Percentiles rank a stretch among this genome's conserved stretches.
phyloP scores from a whole-genome alignment of 2,888 invertebrate genomes.

The Hirtodrosophila alboralis region DNA sequence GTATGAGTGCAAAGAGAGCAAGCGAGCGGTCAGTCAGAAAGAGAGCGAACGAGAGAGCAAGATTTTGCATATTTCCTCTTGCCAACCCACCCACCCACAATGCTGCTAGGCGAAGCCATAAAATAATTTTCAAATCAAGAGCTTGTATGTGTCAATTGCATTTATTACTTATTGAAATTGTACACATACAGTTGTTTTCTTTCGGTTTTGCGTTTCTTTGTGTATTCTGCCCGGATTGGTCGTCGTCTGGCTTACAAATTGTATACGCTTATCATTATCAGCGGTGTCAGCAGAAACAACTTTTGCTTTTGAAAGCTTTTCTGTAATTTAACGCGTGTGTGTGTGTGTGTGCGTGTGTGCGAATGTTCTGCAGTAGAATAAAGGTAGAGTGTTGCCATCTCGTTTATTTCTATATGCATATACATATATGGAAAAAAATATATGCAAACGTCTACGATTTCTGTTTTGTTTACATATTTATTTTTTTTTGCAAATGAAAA shows the following conservation, averaged over 20 bases:
- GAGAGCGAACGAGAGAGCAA: constrained; percentile 29
- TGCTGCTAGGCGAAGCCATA: constrained; percentile 48
- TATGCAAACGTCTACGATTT: neutral
- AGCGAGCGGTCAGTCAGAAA: constrained; percentile 34
- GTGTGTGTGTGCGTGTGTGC: constrained; percentile 12
- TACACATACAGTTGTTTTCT: neutral
- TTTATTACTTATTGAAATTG: constrained; percentile 27
- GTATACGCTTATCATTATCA: constrained; percentile 54
- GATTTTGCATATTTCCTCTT: constrained; percentile 44
- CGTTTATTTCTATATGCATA: constrained; percentile 30
- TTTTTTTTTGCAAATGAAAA: constrained; percentile 2
- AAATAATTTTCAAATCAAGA: constrained; percentile 35
- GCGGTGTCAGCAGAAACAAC: constrained; percentile 56
- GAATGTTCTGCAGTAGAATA: constrained; percentile 28
- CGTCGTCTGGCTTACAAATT: constrained; percentile 28
- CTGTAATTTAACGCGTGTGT: constrained; percentile 9
- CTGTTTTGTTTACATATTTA: neutral
- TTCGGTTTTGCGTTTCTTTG: constrained; percentile 19
- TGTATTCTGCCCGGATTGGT: constrained; percentile 4
- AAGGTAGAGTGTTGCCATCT: constrained; percentile 52
- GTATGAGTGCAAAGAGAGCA: constrained; percentile 54
- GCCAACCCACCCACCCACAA: constrained; percentile 29
- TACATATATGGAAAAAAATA: too few species aligned
- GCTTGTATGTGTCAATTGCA: constrained; percentile 38
- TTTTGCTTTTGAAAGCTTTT: constrained; percentile 51